Percentiles rank a stretch among this genome's conserved stretches.
Conservation (phyloP, 2,113 vertebrate species). For the Melospiza melodia region DNA sequence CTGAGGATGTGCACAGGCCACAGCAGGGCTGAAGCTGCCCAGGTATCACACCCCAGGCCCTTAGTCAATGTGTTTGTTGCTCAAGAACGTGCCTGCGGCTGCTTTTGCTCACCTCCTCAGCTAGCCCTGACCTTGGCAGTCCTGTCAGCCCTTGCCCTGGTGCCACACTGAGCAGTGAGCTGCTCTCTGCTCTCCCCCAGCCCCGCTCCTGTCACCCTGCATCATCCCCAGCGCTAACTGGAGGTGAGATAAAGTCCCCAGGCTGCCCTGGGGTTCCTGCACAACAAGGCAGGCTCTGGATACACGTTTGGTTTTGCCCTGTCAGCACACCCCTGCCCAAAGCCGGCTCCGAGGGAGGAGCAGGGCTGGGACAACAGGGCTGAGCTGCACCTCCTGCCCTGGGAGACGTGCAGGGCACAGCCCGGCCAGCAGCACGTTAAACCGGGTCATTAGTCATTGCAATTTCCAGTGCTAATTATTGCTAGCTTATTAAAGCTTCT, state of each 20-base stretch:
- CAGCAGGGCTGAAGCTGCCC: background rate
- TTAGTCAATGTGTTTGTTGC: background rate
- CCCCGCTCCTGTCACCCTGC: background rate
- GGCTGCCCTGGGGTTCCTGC: background rate
- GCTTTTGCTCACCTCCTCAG: background rate
- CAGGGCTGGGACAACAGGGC: background rate
- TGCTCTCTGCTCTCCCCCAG: background rate
- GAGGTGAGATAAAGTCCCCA: background rate
- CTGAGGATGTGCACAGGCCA: background rate
- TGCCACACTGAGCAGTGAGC: accelerated
- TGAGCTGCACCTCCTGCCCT: background rate
- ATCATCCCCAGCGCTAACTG: accelerated
- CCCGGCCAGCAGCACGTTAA: background rate
- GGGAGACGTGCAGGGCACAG: background rate
- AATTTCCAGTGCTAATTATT: background rate
- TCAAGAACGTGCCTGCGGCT: background rate
- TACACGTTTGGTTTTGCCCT: background rate
- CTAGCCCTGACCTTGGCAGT: background rate
- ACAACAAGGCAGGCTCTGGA: accelerated
- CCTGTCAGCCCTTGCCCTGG: background rate
- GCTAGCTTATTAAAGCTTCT: background rate
- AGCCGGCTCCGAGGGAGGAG: background rate
- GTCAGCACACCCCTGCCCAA: background rate
- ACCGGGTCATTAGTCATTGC: background rate
- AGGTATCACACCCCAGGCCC: accelerated